Evolutionary conservation across 2,797 vertebrate genomes (phyloP).

Genomic region (Takifugu rubripes): DNA sequence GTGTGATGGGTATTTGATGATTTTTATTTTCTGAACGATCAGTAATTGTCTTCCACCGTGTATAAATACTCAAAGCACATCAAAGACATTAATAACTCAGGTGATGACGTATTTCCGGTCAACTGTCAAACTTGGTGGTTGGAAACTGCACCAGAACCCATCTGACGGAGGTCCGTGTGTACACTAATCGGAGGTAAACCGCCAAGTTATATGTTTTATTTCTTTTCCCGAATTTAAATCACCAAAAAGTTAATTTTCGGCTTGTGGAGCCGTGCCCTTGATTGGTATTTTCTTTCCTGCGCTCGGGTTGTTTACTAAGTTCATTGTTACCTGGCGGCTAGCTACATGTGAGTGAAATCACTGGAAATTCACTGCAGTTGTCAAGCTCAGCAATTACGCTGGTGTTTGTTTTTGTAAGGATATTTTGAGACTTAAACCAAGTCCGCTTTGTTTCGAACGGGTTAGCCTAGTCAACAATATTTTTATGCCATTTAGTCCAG

Average conservation of each 20-base stretch:
- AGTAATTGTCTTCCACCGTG: too few relatives aligned
- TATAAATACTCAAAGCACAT: too few relatives aligned
- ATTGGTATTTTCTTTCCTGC: neutral
- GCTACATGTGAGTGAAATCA: neutral
- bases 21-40: too few relatives aligned
- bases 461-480: neutral
- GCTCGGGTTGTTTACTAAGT: constrained; percentile 20
- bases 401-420: neutral
- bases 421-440: neutral
- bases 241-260: neutral
- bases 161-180: constrained; percentile 1
- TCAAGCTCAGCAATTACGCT: neutral
- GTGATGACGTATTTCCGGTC: constrained; percentile 66
- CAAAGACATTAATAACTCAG: too few relatives aligned
- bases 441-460: neutral
- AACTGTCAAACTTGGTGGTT: constrained; percentile 54
- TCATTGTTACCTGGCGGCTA: constrained; percentile 28
- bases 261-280: neutral
- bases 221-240: too few relatives aligned
- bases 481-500: neutral
- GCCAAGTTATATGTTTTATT: neutral
- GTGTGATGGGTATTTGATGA: too few relatives aligned
- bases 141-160: constrained; percentile 28
- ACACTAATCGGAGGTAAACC: constrained; percentile 39
- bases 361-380: neutral